These are phyloP conservation scores for Myotis pilosus DNA, from an alignment of 2,797 vertebrate species.

Conservation along the genomic window DNA sequence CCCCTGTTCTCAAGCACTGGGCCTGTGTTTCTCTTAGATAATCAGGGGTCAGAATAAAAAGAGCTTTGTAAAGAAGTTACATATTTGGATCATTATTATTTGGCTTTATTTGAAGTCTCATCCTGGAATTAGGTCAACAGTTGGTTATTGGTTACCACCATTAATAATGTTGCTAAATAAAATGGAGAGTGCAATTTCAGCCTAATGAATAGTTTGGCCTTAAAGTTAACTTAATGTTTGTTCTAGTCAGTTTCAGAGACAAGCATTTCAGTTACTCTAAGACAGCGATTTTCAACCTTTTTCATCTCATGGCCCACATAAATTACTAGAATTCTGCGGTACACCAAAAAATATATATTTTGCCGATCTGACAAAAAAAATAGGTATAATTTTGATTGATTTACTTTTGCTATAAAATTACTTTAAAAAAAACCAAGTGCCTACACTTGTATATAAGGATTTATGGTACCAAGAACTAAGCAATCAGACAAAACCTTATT, in stretches of 20 bases:
- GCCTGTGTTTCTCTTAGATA: neutral
- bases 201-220: neutral
- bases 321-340: neutral
- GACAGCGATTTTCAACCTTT: neutral
- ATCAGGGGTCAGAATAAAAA: neutral
- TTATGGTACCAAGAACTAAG: no score
- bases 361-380: neutral
- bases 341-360: neutral
- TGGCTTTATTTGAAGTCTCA: neutral
- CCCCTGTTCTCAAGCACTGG: neutral
- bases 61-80: neutral
- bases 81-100: neutral
- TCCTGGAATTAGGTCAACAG: neutral
- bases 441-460: neutral
- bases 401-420: neutral
- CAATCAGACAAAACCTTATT: neutral
- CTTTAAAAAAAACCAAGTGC: neutral
- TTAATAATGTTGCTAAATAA: neutral
- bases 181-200: neutral
- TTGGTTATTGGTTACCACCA: neutral
- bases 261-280: neutral
- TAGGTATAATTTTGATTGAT: neutral
- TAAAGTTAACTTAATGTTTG: neutral
- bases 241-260: neutral
- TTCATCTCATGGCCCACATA: neutral